A percentile compares a stretch with the other conserved stretches of the same genome.
These are phyloP conservation scores for Epinephelus cyanopodus DNA, from an alignment of 2,113 vertebrate species.

Conservation along the genomic window DNA sequence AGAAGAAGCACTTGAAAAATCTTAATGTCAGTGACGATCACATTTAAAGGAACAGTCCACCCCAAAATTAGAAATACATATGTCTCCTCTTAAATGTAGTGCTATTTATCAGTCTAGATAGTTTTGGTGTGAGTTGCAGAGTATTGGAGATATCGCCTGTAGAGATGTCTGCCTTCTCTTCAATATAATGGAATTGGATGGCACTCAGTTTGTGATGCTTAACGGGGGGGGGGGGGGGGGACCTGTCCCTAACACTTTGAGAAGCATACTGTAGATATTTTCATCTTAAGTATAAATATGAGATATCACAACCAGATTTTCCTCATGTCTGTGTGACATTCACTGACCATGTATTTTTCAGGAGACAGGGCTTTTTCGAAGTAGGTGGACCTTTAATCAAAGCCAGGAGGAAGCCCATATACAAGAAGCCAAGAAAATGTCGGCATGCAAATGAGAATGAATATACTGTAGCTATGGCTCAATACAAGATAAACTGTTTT, in stretches of 20 bases:
- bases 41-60: no score
- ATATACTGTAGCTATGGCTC: background rate
- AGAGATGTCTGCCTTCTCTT: no score
- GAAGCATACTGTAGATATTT: background rate
- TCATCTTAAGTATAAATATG: background rate
- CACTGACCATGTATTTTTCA: background rate
- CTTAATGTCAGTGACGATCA: background rate
- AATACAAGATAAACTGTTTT: background rate
- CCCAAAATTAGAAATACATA: no score
- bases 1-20: background rate
- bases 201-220: no score
- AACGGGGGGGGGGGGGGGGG: no score
- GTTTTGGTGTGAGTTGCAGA: no score
- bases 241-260: background rate
- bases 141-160: no score
- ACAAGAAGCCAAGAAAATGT: conserved; percentile 35
- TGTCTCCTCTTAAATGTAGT: no score
- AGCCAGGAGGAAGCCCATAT: conserved; percentile 9
- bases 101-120: no score
- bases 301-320: background rate
- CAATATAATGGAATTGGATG: no score
- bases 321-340: conserved; percentile 30
- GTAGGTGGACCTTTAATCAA: background rate
- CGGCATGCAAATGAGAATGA: conserved; percentile 1
- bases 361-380: background rate